Base-by-base conservation (phyloP, 1,140 invertebrate genomes). In the Teleogryllus occipitalis region DNA sequence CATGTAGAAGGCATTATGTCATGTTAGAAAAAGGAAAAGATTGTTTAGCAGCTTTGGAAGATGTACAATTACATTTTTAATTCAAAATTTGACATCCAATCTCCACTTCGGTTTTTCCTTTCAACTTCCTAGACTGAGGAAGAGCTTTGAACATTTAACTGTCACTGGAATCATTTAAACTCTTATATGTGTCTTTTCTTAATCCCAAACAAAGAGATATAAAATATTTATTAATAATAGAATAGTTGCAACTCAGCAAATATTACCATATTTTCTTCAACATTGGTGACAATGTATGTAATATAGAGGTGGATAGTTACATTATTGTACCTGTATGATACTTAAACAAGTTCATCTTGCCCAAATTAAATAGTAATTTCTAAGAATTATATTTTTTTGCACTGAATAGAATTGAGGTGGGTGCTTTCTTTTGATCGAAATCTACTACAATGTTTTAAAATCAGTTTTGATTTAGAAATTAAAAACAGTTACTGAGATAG, bases 241-340 rank as follows among this genome's bases (percentile, higher is more conserved):
- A 12, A 49, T 78, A 65, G 54, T 65, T 65, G 18, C 54, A 65
- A 27, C 54, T 78, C 46, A 77, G 47, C 47, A 80, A 76, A 47
- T 76, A 80, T 75, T 47, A 80, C 49, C 18, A 47, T 80, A 80
- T 80, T 80, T 80, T 80, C 75, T 80, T 77, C 79, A 74, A 47
- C 48, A 21, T 79, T 47, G 76, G 72, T 47, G 65, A 75, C 76
- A 47, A 65, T n/a, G 47, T 46, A 80, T 54, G 74, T 75, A 47
- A 72, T 76, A 49, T 49, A 22, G 54, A 80, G n/a, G 18, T 65
- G 10, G 18, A 65, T 65, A 65, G 54, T 65, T 65, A 65, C 18
- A 80, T 76, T 80, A 76, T 27, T 27, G 79, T 80, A 80, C 79
- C 79, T 80, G 79, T 80, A 80, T 21, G 76, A 80, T 80, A 80